Evolutionary conservation across 2,113 vertebrate species (phyloP), one percentile per base, ranked within the genome.

Genomic region (Typhlomys cinereus): DNA sequence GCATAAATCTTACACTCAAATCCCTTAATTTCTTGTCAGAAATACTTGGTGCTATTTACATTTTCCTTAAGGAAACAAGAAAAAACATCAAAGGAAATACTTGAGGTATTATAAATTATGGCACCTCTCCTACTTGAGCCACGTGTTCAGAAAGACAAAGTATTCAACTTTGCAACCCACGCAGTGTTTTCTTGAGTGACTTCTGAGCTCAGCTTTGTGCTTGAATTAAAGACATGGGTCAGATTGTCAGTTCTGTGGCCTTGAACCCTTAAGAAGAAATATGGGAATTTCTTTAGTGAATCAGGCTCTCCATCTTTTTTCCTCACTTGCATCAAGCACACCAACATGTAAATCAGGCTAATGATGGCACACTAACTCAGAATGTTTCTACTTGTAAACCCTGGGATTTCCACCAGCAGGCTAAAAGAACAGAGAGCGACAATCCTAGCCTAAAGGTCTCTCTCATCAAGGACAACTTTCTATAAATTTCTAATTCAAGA

Each of bases 131-230:
- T 17, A 36, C 1, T 27, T 87, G 17, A 84, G 25, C 15, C 52
- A 54, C 4, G 10, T n/a, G 1, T 73, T 93, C n/a, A 57, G 79
- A 87, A 94, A 82, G 23, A 73, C 48, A 91, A 91, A 84, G 7
- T 50, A n/a, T 88, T 76, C 48, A 70, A n/a, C 6, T 79, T 67
- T 54, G 14, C 4, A 62, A 84, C 71, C 7, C 14, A 57, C 39
- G 80, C 6, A 59, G 6, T 14, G 17, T 64, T 86, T 85, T 66
- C n/a, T 21, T 75, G 80, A 67, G 36, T 62, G 48, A 48, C 54
- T 31, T 86, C 71, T 78, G 27, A 76, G 17, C 21, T 89, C 44
- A 67, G 23, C 23, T 88, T 81, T 87, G 50, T 87, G 15, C 41
- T 73, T 10, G 5, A 80, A 67, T 81, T 17, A 31, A 62, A 75